Evolutionary conservation across 2,797 vertebrate species (phyloP), one percentile per base, ranked within the genome.

Genomic region (Psittacula echo): DNA sequence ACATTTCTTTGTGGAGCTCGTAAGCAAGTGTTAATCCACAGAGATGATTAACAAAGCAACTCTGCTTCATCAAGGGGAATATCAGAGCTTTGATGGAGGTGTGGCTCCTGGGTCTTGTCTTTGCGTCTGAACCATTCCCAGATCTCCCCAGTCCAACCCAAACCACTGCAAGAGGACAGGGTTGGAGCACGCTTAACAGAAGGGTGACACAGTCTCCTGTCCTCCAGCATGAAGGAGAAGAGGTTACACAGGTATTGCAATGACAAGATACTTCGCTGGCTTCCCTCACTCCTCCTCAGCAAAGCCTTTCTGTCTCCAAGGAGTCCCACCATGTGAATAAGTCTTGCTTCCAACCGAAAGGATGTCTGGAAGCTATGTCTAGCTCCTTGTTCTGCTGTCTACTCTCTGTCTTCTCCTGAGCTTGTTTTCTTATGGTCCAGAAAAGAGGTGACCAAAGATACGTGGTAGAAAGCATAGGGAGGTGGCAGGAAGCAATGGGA

Each of bases 41-140:
- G 34, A 75, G 88, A 77, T 42, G 51, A 94, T 90, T 94, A 96
- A 84, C 47, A 90, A 93, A 93, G 45, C 34, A 34, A 39, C 44
- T 73, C 47, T 78, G 51, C 50, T 86, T 79, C 77, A 74, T 54
- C 50, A 24, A 13, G 11, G 20, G 37, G 34, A 18, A 26, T 71
- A 65, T 75, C 66, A 83, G 50, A 45, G 22, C 41, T 42, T 10
- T 47, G 70, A 24, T 58, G 44, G 44, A 82, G 47, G 27, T 5
- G 30, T 10, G 17, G 27, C 3, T 76, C 7, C 21, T 44, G 29
- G 13, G 30, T 29, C 34, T 47, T 83, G 26, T 21, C 60, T 90
- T 84, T 4, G 0, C 24, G 7, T 90, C n/a, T 74, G 47, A 86
- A 51, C 54, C 19, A 29, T 58, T 62, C 48, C 20, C 3, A 3